A percentile compares a stretch with the other conserved stretches of the same genome.
Conservation (phyloP, 2,113 vertebrate species). For the Psephotus haematonotus region DNA sequence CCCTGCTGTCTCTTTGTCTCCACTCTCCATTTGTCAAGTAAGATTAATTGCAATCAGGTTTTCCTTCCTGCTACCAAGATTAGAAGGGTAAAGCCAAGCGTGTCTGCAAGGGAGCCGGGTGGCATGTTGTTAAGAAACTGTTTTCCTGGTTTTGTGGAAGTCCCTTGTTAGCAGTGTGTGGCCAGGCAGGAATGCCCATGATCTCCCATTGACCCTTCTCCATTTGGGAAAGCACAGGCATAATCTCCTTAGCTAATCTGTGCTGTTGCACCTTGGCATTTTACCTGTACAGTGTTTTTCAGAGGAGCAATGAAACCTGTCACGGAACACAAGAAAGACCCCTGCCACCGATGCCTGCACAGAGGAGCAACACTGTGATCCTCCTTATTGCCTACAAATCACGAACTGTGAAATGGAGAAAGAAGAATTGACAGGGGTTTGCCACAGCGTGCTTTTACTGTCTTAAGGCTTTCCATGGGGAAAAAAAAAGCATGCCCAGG, state of each 20-base stretch:
- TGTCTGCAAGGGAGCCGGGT: not conserved
- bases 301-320: not conserved
- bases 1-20: not conserved
- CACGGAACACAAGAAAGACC: not conserved
- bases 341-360: accelerated
- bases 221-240: not conserved
- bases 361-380: not conserved
- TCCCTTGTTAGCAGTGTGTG: not conserved
- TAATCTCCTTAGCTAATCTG: not conserved
- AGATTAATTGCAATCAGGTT: not conserved
- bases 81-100: not conserved
- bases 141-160: not conserved
- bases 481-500: not conserved
- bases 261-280: not conserved
- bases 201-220: not conserved
- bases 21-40: not conserved
- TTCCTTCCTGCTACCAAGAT: not conserved
- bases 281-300: not conserved
- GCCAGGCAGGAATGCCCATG: not conserved
- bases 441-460: not conserved
- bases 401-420: not conserved
- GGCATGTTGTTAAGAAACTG: not conserved
- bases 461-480: not conserved
- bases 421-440: not conserved
- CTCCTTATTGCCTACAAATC: not conserved